Conservation (phyloP, 2,113 vertebrate genomes). For the Lophotis ruficrista region DNA sequence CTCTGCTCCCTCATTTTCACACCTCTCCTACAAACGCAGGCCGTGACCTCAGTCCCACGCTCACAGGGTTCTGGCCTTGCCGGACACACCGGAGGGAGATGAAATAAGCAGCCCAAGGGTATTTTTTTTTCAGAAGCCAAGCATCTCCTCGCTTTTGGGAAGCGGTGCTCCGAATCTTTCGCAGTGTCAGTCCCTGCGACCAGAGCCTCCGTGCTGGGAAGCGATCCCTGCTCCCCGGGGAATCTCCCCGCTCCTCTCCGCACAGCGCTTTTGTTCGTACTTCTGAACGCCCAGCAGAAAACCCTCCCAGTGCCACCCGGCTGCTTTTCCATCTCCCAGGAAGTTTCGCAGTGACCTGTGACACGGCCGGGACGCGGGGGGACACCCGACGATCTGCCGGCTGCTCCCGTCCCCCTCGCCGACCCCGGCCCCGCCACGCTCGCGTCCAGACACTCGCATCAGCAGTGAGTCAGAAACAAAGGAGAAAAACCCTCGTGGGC, state of each 20-base stretch:
- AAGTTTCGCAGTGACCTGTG: background rate
- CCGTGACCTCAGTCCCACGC: background rate
- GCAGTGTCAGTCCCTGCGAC: fast-evolving
- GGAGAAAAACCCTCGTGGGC: slow-evolving; percentile 45
- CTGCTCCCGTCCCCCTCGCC: background rate
- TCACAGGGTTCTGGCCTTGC: background rate
- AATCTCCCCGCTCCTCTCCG: background rate
- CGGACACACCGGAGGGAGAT: background rate
- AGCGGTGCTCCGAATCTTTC: background rate
- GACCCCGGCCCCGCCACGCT: background rate
- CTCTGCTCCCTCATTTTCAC: background rate
- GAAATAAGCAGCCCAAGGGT: background rate
- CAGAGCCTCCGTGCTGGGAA: background rate
- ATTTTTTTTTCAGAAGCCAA: background rate
- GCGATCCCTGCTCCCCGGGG: background rate
- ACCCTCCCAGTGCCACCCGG: background rate
- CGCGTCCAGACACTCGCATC: background rate
- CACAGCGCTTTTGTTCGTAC: background rate
- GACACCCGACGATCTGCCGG: background rate
- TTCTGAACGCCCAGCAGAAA: background rate
- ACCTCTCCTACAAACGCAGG: background rate
- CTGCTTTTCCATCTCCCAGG: fast-evolving
- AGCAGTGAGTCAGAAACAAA: slow-evolving; percentile 66
- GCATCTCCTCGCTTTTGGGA: background rate
- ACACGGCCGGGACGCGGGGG: fast-evolving